Percentiles rank a stretch among this genome's conserved stretches.
These are phyloP conservation scores for Hydrochoerus hydrochaeris DNA, from an alignment of 2,113 vertebrate species.

Conservation along the genomic window DNA sequence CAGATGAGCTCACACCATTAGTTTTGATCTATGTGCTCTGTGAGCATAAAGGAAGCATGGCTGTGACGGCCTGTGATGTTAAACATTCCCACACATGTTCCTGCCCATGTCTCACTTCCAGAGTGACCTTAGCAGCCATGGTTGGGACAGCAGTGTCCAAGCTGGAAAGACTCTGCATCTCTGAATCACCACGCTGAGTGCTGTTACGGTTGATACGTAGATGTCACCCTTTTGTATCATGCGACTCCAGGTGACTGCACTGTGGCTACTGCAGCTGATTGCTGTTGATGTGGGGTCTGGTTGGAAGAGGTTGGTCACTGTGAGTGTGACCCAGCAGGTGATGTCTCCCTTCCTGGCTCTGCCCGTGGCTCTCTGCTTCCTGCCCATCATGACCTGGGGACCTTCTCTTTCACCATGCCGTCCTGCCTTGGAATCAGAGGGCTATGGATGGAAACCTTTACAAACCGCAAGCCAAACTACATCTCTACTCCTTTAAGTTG, in stretches of 20 bases:
- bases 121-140: not conserved
- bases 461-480: not conserved
- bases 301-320: not conserved
- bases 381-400: not conserved
- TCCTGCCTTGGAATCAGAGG: not conserved
- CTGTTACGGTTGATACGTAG: not conserved
- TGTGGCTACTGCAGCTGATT: not conserved
- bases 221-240: not conserved
- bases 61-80: not conserved
- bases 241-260: not conserved
- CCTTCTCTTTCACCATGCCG: not conserved
- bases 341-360: not conserved
- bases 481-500: not conserved
- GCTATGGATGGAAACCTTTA: not conserved
- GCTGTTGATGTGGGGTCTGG: not conserved
- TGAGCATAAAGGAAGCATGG: not conserved
- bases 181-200: not conserved
- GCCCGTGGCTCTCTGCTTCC: not conserved
- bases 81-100: not conserved
- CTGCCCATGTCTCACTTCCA: not conserved
- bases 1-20: not conserved
- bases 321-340: not conserved
- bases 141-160: too few species aligned
- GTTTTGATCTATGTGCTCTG: not conserved
- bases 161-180: not conserved